Percentiles rank a stretch among this genome's conserved stretches.
Evolutionary conservation across 2,797 vertebrate species (phyloP).

Genomic region (Acomys russatus): DNA sequence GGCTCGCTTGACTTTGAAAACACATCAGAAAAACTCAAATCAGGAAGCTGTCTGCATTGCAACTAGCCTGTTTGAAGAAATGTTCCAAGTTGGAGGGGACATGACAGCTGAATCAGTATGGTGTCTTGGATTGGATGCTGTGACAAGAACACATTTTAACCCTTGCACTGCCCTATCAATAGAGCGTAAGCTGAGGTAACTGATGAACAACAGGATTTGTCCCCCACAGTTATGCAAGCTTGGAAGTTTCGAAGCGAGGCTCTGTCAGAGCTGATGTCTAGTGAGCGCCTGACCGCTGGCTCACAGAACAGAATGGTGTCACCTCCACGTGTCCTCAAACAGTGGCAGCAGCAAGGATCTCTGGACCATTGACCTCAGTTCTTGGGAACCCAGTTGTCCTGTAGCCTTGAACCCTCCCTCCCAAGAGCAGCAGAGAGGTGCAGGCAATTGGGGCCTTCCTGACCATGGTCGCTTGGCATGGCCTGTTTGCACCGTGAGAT

Average conservation of each 20-base stretch:
- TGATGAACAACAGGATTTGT: not conserved
- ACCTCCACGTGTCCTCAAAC: not conserved
- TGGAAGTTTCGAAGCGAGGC: not conserved
- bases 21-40: conserved; percentile 25
- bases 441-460: not conserved
- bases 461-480: not conserved
- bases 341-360: not conserved
- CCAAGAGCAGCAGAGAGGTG: not conserved
- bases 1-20: not conserved
- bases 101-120: not conserved
- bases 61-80: not conserved
- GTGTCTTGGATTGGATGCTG: not conserved
- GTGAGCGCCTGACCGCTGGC: not conserved
- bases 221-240: not conserved
- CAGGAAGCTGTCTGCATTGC: not conserved
- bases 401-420: not conserved
- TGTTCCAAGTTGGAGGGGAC: not conserved
- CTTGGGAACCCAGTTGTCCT: not conserved
- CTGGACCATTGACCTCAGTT: not conserved
- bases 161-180: not conserved
- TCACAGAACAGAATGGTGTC: not conserved
- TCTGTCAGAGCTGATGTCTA: not conserved
- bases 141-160: not conserved
- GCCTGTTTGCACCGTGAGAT: not conserved
- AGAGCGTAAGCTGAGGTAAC: not conserved